Evolutionary conservation across 1,140 invertebrate species (phyloP).

Genomic region (Drosophila persimilis): DNA sequence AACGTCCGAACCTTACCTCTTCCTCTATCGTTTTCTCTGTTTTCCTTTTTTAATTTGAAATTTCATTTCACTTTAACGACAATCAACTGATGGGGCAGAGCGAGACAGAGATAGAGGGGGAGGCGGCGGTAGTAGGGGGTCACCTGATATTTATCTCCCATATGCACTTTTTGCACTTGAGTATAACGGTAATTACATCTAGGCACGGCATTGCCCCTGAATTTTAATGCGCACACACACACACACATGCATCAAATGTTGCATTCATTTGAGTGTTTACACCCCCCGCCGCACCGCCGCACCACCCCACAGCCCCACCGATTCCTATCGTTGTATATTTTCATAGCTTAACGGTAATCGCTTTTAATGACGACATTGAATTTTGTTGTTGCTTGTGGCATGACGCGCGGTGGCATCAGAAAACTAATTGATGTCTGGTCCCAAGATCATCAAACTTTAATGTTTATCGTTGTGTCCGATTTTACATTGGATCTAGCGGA

Average conservation of each 20-base stretch:
- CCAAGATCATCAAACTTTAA: conserved; percentile 31
- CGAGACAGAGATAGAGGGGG: no score
- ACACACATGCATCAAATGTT: conserved; percentile 42
- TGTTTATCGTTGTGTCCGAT: conserved; percentile 4
- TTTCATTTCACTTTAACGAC: conserved; percentile 62
- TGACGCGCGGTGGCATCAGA: conserved; percentile 7
- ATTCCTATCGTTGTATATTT: conserved; percentile 28
- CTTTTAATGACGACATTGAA: conserved; percentile 64
- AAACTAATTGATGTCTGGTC: conserved; percentile 35
- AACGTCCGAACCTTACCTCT: no score
- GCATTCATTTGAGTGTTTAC: conserved; percentile 51
- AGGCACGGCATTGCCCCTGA: conserved; percentile 78
- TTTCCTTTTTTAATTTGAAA: conserved; percentile 26
- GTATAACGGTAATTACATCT: conserved; percentile 78
- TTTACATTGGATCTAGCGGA: conserved; percentile 5
- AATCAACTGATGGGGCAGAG: conserved; percentile 9
- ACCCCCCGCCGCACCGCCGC: no score
- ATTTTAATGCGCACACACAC: conserved; percentile 47
- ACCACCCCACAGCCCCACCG: conserved; percentile 12
- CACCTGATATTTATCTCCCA: conserved; percentile 70
- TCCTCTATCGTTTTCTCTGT: conserved; percentile 4
- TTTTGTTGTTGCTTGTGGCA: conserved; percentile 33
- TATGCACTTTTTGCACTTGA: conserved; percentile 70
- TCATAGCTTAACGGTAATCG: conserved; percentile 56
- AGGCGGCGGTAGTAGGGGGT: conserved; percentile 23